phyloP scores from a whole-genome alignment of 1,140 invertebrate species.

The Eufriesea mexicana region DNA sequence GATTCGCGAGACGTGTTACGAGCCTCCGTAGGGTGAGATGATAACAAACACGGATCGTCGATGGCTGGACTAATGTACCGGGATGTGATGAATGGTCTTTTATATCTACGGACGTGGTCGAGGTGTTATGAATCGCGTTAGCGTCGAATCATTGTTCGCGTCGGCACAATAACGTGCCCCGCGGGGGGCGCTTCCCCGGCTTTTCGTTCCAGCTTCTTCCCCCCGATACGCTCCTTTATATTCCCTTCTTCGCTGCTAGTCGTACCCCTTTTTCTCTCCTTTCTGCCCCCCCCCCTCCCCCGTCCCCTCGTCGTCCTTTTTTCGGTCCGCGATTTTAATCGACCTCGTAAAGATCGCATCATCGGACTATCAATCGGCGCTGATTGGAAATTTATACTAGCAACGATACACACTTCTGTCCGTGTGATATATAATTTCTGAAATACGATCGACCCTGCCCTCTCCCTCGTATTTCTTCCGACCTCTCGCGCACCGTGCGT shows the following conservation, averaged over 20 bases:
- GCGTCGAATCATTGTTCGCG: slow-evolving; percentile 74
- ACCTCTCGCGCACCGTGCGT: too few relatives aligned
- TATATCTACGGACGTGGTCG: slow-evolving; percentile 57
- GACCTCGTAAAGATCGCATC: slow-evolving; percentile 59
- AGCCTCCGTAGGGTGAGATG: slow-evolving; percentile 38
- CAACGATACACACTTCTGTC: slow-evolving; percentile 22
- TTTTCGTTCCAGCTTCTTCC: slow-evolving; percentile 46
- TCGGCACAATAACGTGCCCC: slow-evolving; percentile 69
- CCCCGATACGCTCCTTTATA: slow-evolving; percentile 33
- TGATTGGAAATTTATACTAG: slow-evolving; percentile 51
- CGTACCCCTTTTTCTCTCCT: background rate
- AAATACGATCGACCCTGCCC: slow-evolving; percentile 1
- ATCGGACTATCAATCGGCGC: slow-evolving; percentile 48
- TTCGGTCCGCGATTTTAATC: slow-evolving; percentile 57
- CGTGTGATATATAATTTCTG: background rate
- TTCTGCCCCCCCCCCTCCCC: too few relatives aligned
- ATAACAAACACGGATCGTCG: slow-evolving; percentile 72
- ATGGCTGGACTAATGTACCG: slow-evolving; percentile 62
- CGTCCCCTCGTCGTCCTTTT: background rate
- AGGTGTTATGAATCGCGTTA: slow-evolving; percentile 70
- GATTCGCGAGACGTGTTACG: slow-evolving; percentile 4
- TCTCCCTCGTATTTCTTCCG: slow-evolving; percentile 1
- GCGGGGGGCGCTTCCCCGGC: slow-evolving; percentile 53
- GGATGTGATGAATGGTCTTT: slow-evolving; percentile 74
- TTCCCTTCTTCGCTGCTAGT: background rate